Percentiles rank a stretch among this genome's conserved stretches.
phyloP scores from a whole-genome alignment of 2,888 invertebrate species.

The Venusia cambrica region DNA sequence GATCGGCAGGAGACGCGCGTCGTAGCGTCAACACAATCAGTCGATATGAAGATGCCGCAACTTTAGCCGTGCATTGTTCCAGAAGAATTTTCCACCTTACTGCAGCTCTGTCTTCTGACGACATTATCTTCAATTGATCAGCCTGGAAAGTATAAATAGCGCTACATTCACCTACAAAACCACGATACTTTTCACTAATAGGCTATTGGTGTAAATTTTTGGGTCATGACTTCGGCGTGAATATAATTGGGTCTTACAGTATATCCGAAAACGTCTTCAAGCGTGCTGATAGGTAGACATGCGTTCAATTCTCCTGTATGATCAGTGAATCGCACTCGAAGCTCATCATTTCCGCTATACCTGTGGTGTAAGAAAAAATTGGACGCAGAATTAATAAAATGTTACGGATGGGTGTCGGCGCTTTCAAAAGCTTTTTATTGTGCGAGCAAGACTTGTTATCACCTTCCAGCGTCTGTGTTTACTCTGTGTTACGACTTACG shows the following conservation, averaged over 20 bases:
- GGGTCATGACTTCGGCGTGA: too few species aligned
- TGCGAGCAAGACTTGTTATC: too few species aligned
- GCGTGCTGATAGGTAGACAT: constrained; percentile 77
- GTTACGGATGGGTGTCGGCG: too few species aligned
- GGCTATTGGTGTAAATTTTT: too few species aligned
- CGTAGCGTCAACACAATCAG: constrained; percentile 56
- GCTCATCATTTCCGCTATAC: constrained; percentile 52
- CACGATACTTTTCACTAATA: too few species aligned
- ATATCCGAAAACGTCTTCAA: constrained; percentile 81
- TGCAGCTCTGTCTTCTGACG: constrained; percentile 70
- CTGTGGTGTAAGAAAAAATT: too few species aligned
- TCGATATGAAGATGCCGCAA: constrained; percentile 62
- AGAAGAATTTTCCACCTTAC: constrained; percentile 84
- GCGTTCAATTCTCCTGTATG: constrained; percentile 85
- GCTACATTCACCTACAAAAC: too few species aligned
- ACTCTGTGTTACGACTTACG: too few species aligned
- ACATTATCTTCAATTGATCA: constrained; percentile 73
- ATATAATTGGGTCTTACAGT: too few species aligned
- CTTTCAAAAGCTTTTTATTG: too few species aligned
- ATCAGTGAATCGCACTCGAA: constrained; percentile 84
- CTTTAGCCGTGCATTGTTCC: constrained; percentile 82
- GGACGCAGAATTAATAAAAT: too few species aligned
- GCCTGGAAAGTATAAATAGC: constrained; percentile 48
- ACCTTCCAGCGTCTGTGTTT: too few species aligned
- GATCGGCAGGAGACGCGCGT: constrained; percentile 61